Conservation (phyloP, 53 echinoderm and acorn worm genomes). For the Crossaster papposus region DNA sequence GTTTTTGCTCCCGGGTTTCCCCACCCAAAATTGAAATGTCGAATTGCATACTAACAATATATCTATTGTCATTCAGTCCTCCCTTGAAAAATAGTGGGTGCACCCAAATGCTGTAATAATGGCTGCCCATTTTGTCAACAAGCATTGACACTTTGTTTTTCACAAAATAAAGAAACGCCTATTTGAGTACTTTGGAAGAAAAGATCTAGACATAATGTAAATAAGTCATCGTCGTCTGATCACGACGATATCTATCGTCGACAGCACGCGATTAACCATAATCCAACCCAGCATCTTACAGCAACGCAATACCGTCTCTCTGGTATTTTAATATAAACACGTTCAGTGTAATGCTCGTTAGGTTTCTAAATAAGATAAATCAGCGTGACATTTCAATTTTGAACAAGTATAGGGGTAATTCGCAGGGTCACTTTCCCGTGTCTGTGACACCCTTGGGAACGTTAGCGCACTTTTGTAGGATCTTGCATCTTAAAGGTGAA, state of each 20-base stretch:
- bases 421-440: not conserved
- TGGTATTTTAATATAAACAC: slow-evolving; percentile 47
- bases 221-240: not conserved
- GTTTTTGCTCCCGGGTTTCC: too few species aligned
- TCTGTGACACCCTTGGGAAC: not conserved
- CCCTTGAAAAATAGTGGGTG: too few species aligned
- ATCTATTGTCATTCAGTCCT: too few species aligned
- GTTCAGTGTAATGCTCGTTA: not conserved
- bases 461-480: not conserved
- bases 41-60: too few species aligned
- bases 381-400: slow-evolving; percentile 12
- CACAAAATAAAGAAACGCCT: too few species aligned
- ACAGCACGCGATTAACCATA: not conserved
- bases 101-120: too few species aligned
- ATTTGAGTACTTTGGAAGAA: not conserved
- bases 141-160: not conserved
- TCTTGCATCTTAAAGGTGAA: not conserved
- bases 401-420: not conserved
- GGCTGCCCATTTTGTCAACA: not conserved
- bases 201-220: not conserved
- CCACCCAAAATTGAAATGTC: too few species aligned
- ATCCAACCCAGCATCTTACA: not conserved
- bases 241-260: not conserved
- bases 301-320: not conserved
- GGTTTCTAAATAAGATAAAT: slow-evolving; percentile 26